Conservation (phyloP, 2,888 invertebrate species). For the Colostygia pectinataria region DNA sequence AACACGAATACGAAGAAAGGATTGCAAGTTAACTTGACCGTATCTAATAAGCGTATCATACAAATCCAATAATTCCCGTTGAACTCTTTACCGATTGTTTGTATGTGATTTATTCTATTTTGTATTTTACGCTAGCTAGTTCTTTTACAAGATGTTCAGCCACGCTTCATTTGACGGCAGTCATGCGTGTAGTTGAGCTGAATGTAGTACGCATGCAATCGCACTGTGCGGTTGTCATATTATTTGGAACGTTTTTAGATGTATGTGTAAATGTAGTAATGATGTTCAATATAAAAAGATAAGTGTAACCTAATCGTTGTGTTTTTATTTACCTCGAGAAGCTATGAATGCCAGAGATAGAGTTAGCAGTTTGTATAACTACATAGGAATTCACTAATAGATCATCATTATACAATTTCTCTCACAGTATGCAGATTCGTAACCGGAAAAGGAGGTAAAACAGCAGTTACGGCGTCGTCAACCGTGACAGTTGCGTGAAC, state of each 20-base stretch:
- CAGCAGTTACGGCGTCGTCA: conserved; percentile 23
- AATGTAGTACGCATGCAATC: too few relatives aligned
- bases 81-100: conserved; percentile 1
- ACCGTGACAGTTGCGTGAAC: conserved; percentile 40
- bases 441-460: conserved; percentile 22
- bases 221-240: too few relatives aligned
- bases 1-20: conserved; percentile 10
- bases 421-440: conserved; percentile 21
- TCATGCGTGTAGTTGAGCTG: background rate
- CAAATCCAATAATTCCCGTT: conserved; percentile 10
- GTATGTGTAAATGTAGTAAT: too few relatives aligned
- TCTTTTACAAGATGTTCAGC: conserved; percentile 2
- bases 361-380: background rate
- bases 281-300: too few relatives aligned
- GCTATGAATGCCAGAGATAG: background rate
- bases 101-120: conserved; percentile 8
- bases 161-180: conserved; percentile 2
- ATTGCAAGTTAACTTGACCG: conserved; percentile 14
- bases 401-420: conserved; percentile 5
- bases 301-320: too few relatives aligned
- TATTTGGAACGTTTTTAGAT: too few relatives aligned
- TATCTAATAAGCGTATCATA: conserved; percentile 1
- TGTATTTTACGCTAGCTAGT: background rate
- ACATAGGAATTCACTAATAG: background rate
- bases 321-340: too few relatives aligned